phyloP scores from a whole-genome alignment of 2,797 vertebrate species.

The Coregonus suidteri region DNA sequence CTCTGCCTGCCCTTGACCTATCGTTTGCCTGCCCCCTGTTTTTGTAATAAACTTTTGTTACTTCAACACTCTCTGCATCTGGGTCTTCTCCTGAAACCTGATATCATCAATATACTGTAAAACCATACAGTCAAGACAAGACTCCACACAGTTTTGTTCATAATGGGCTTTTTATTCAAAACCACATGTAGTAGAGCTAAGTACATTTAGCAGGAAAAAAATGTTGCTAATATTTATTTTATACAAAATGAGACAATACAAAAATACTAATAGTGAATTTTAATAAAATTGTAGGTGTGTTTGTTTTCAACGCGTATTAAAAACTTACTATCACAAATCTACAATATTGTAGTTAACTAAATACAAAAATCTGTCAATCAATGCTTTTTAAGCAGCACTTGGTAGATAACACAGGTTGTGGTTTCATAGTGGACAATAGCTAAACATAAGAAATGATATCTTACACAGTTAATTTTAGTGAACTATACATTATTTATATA shows the following conservation, averaged over 20 bases:
- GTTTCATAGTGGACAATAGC: slow-evolving; percentile 98
- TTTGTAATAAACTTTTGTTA: too few species aligned
- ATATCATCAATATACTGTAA: background rate
- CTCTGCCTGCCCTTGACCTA: too few species aligned
- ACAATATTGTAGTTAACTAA: slow-evolving; percentile 92
- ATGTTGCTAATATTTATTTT: slow-evolving; percentile 86
- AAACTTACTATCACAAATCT: slow-evolving; percentile 93
- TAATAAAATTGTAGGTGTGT: slow-evolving; percentile 79
- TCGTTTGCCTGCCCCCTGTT: too few species aligned
- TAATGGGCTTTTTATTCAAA: slow-evolving; percentile 91
- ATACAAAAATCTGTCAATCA: slow-evolving; percentile 90
- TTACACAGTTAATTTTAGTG: slow-evolving; percentile 99
- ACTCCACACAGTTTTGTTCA: slow-evolving; percentile 43
- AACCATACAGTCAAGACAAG: slow-evolving; percentile 1
- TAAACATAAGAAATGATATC: slow-evolving; percentile 96
- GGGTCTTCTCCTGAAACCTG: too few species aligned
- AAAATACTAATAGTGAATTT: slow-evolving; percentile 96
- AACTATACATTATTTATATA: slow-evolving; percentile 99
- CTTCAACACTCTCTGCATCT: too few species aligned
- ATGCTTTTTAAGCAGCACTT: slow-evolving; percentile 98
- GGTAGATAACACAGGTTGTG: slow-evolving; percentile 98
- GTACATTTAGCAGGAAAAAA: slow-evolving; percentile 94
- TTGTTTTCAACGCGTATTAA: slow-evolving; percentile 80
- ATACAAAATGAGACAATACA: slow-evolving; percentile 97
- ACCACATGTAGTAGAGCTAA: slow-evolving; percentile 94